Conservation (phyloP, 2,797 vertebrate species). For the Periparus ater region DNA sequence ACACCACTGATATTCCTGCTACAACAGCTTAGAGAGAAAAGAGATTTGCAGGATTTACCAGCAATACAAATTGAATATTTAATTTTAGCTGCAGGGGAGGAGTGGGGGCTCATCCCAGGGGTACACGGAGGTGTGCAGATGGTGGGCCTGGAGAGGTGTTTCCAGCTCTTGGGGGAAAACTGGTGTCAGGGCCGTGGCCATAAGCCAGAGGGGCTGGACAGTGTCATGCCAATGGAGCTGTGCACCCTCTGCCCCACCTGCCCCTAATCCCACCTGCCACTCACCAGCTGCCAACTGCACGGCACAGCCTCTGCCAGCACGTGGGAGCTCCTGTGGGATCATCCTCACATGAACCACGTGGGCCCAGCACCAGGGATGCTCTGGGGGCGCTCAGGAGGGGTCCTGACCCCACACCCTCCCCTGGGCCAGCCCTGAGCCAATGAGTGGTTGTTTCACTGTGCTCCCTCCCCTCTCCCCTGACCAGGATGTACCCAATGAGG, state of each 20-base stretch:
- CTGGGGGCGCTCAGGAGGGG: background rate
- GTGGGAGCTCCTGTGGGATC: background rate
- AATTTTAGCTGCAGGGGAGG: conserved; percentile 51
- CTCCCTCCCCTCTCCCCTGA: background rate
- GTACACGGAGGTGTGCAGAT: background rate
- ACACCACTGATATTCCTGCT: background rate
- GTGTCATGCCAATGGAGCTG: accelerated
- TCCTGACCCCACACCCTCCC: accelerated
- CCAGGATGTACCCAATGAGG: background rate
- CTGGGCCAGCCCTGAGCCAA: background rate
- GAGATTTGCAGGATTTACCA: conserved; percentile 63
- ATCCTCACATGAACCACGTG: accelerated
- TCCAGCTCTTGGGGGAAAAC: background rate
- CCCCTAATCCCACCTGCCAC: background rate
- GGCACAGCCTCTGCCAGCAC: background rate
- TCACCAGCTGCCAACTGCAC: accelerated
- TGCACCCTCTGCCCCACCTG: background rate
- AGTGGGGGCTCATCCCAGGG: background rate
- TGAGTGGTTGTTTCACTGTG: accelerated
- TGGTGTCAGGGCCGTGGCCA: background rate
- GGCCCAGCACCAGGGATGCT: background rate
- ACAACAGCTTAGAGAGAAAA: conserved; percentile 58
- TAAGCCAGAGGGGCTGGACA: background rate
- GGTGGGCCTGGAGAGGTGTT: accelerated
- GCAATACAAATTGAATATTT: conserved; percentile 58